Percentiles rank a stretch among this genome's conserved stretches.
Conservation (phyloP, 2,888 invertebrate species). For the Perithous albicinctus region DNA sequence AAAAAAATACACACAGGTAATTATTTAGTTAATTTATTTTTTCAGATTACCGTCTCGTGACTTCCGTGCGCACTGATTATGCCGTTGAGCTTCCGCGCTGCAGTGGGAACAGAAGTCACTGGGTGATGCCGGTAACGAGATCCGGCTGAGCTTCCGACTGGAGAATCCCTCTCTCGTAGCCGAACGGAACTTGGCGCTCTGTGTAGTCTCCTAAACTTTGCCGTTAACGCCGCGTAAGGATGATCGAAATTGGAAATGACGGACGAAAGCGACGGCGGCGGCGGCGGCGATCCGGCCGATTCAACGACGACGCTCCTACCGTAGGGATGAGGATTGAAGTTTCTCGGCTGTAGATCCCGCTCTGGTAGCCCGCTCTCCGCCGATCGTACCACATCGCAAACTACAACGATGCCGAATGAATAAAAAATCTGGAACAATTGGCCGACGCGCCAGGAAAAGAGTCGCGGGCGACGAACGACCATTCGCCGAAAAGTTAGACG, state of each 20-base stretch:
- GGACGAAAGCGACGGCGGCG: conserved; percentile 17
- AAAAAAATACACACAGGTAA: not conserved
- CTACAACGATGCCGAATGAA: conserved; percentile 56
- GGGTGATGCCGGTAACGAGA: conserved; percentile 20
- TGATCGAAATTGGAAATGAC: conserved; percentile 64
- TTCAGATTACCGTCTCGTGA: conserved; percentile 4
- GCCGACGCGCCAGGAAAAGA: conserved; percentile 9
- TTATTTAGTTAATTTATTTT: conserved; percentile 10
- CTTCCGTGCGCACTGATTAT: conserved; percentile 2
- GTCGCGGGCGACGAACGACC: conserved; percentile 5
- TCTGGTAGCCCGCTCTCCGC: conserved; percentile 75
- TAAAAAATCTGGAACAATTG: conserved; percentile 63
- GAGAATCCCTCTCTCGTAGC: conserved; percentile 9
- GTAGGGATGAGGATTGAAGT: conserved; percentile 84
- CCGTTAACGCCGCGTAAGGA: conserved; percentile 51
- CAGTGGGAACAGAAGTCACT: conserved; percentile 9
- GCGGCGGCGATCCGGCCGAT: too few relatives aligned
- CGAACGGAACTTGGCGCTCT: conserved; percentile 5
- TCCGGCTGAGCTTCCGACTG: conserved; percentile 7
- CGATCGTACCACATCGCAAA: conserved; percentile 46
- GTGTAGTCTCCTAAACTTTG: conserved; percentile 19
- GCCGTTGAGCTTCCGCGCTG: not conserved
- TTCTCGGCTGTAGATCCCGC: conserved; percentile 82
- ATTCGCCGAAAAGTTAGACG: conserved; percentile 1
- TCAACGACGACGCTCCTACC: not conserved